These are phyloP conservation scores for Glyptemys insculpta DNA, from an alignment of 2,797 vertebrate genomes.

Conservation along the genomic window DNA sequence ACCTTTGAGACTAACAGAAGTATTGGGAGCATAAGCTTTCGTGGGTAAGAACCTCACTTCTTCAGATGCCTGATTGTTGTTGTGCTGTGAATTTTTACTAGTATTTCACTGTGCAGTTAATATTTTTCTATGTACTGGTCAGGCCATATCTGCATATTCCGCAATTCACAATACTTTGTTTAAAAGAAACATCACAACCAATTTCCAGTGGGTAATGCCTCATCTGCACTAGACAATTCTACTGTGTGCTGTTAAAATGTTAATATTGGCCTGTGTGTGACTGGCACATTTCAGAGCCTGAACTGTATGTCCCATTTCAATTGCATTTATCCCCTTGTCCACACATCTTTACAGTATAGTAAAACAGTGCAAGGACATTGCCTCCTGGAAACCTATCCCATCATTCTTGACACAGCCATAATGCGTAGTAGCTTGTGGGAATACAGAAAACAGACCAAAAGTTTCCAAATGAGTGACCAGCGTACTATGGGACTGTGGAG, in stretches of 20 bases:
- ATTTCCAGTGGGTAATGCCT: neutral
- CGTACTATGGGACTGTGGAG: accelerated
- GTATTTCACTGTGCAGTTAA: neutral
- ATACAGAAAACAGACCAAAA: neutral
- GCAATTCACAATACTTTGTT: neutral
- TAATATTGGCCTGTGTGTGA: neutral
- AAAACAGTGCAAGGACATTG: neutral
- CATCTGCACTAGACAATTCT: neutral
- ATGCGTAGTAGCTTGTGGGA: neutral
- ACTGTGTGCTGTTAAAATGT: neutral
- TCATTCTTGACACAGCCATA: neutral
- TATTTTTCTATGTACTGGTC: neutral
- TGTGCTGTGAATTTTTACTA: neutral
- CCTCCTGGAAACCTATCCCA: neutral
- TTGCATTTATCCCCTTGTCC: neutral
- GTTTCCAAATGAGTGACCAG: no score
- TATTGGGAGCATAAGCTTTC: no score
- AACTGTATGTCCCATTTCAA: neutral
- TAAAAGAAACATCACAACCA: neutral
- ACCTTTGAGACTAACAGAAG: no score
- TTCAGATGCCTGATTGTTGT: no score
- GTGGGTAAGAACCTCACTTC: no score
- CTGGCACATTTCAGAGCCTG: neutral
- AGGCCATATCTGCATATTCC: neutral
- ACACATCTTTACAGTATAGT: neutral